A percentile compares a stretch with the other conserved stretches of the same genome.
phyloP scores from a whole-genome alignment of 2,888 invertebrate genomes.

The Napeogenes sylphis region DNA sequence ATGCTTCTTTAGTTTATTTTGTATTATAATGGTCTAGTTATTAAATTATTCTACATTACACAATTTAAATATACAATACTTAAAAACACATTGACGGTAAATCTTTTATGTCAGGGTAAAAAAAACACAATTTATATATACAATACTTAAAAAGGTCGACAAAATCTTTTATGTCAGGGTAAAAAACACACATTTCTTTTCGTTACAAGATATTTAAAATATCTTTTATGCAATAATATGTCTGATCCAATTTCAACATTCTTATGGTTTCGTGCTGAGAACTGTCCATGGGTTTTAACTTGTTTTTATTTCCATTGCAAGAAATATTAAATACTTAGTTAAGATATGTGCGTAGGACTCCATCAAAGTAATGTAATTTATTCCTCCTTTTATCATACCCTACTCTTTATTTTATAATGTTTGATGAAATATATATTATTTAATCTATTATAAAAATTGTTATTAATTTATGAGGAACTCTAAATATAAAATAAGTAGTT shows the following conservation, averaged over 20 bases:
- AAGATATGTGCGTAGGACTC: neutral
- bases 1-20: no score
- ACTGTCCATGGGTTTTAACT: neutral
- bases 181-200: neutral
- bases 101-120: neutral
- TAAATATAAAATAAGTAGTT: no score
- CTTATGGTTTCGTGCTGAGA: constrained; percentile 47
- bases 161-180: neutral
- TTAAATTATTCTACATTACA: no score
- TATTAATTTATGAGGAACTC: no score
- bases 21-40: no score
- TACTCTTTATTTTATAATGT: no score
- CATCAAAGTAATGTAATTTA: no score
- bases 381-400: no score
- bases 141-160: neutral
- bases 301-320: constrained; percentile 2
- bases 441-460: no score
- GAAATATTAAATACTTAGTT: neutral
- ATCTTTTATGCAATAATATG: constrained; percentile 13
- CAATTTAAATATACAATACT: neutral
- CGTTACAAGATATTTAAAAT: neutral
- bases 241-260: constrained; percentile 48
- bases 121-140: neutral
- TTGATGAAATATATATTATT: no score
- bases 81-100: neutral